A percentile compares a stretch with the other conserved stretches of the same genome.
Conservation (phyloP, 2,888 invertebrate species). For the Argynnis bischoffii region DNA sequence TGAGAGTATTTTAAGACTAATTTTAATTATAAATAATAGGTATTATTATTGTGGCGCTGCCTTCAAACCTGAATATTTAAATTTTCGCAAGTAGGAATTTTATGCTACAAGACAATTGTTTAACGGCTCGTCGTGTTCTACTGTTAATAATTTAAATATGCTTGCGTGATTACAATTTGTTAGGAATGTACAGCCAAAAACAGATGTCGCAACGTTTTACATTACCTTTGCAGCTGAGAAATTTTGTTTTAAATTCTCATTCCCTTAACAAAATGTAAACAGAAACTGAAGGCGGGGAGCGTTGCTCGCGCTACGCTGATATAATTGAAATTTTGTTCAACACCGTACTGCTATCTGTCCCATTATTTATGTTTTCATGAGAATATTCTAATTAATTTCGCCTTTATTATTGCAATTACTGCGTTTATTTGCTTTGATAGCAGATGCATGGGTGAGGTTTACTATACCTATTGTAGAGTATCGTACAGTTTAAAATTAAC, state of each 20-base stretch:
- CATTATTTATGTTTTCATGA: constrained; percentile 56
- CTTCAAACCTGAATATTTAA: too few species aligned
- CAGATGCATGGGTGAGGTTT: constrained; percentile 8
- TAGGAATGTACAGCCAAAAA: constrained; percentile 34
- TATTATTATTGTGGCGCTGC: too few species aligned
- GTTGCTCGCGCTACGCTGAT: constrained; percentile 54
- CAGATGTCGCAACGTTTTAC: constrained; percentile 51
- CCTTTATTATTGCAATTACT: constrained; percentile 44
- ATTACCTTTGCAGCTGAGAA: constrained; percentile 68
- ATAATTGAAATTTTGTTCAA: constrained; percentile 74
- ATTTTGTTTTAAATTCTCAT: constrained; percentile 74
- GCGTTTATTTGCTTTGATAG: constrained; percentile 30
- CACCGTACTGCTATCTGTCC: constrained; percentile 54
- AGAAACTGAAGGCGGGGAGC: constrained; percentile 55
- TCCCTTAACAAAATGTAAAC: constrained; percentile 76
- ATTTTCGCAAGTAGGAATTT: background rate
- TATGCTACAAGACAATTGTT: background rate
- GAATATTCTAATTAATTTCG: constrained; percentile 61
- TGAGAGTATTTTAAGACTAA: too few species aligned
- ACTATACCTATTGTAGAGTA: constrained; percentile 2
- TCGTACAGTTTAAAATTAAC: background rate
- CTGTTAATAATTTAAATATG: constrained; percentile 25
- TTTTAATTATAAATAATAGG: too few species aligned
- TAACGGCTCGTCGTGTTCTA: background rate
- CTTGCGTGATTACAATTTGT: constrained; percentile 32